Conservation (phyloP, 1,140 invertebrate genomes). For the Microvelia longipes region DNA sequence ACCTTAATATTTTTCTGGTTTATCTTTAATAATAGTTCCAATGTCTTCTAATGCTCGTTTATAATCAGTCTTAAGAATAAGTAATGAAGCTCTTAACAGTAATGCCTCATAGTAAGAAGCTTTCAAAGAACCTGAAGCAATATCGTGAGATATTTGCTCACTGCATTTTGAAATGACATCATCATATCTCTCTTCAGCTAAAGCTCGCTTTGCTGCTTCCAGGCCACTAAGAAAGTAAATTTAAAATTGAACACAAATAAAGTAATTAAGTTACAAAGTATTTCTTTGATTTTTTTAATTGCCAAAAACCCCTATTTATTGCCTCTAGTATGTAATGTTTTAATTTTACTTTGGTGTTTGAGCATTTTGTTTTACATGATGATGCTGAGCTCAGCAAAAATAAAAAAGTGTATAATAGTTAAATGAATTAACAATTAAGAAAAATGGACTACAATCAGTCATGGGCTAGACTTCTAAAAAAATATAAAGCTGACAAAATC, state of each 20-base stretch:
- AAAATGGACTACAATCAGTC: too few relatives aligned
- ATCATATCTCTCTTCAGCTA: constrained; percentile 56
- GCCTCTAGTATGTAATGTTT: too few relatives aligned
- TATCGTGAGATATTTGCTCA: constrained; percentile 49
- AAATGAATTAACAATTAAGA: too few relatives aligned
- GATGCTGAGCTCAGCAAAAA: too few relatives aligned
- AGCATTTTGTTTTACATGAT: too few relatives aligned
- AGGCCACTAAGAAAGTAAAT: constrained; percentile 35
- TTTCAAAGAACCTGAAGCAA: constrained; percentile 17
- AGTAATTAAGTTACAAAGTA: not conserved
- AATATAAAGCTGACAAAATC: too few relatives aligned
- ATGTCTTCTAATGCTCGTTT: constrained; percentile 57
- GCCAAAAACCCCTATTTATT: too few relatives aligned
- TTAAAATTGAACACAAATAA: constrained; percentile 2
- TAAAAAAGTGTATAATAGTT: too few relatives aligned
- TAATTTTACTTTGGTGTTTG: too few relatives aligned
- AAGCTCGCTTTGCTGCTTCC: constrained; percentile 44
- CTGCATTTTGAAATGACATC: constrained; percentile 61
- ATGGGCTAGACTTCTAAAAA: too few relatives aligned
- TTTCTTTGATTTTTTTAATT: too few relatives aligned
- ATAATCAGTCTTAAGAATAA: constrained; percentile 55
- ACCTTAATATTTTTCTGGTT: constrained; percentile 38
- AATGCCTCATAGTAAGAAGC: constrained; percentile 45
- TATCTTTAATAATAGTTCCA: constrained; percentile 40
- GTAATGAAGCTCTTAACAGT: constrained; percentile 67